Conservation (phyloP, 2,797 vertebrate genomes). For the Hoplostethus mediterraneus region DNA sequence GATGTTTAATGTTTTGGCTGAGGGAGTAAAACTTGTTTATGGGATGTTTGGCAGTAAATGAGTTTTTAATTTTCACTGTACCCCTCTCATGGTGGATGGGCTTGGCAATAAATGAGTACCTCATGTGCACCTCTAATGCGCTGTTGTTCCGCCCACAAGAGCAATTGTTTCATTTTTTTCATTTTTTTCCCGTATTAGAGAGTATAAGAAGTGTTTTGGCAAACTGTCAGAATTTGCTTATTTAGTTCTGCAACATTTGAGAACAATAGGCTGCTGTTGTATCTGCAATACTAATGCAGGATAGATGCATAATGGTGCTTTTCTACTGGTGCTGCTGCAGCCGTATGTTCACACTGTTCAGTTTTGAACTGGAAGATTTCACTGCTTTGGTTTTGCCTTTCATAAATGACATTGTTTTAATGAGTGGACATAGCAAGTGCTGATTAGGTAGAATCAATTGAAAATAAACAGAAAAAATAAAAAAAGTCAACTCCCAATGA, state of each 20-base stretch:
- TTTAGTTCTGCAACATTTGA: neutral
- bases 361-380: neutral
- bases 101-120: constrained; percentile 19
- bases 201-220: constrained; percentile 23
- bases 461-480: too few relatives aligned
- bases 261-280: neutral
- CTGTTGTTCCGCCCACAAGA: constrained; percentile 32
- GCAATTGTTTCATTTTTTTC: constrained; percentile 31
- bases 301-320: constrained; percentile 22
- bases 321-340: constrained; percentile 29
- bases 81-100: neutral
- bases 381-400: neutral
- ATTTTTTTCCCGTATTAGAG: neutral
- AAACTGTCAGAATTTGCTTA: constrained; percentile 14
- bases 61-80: constrained; percentile 40
- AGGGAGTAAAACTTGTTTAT: constrained; percentile 28
- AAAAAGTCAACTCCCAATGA: too few relatives aligned
- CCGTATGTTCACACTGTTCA: constrained; percentile 15
- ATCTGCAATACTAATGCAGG: neutral
- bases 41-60: constrained; percentile 37
- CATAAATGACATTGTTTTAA: neutral
- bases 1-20: constrained; percentile 31
- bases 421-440: neutral
- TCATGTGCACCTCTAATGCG: constrained; percentile 24
- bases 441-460: too few relatives aligned